Evolutionary conservation across 2,888 invertebrate species (phyloP).

Genomic region (Pyrrhosoma nymphula): DNA sequence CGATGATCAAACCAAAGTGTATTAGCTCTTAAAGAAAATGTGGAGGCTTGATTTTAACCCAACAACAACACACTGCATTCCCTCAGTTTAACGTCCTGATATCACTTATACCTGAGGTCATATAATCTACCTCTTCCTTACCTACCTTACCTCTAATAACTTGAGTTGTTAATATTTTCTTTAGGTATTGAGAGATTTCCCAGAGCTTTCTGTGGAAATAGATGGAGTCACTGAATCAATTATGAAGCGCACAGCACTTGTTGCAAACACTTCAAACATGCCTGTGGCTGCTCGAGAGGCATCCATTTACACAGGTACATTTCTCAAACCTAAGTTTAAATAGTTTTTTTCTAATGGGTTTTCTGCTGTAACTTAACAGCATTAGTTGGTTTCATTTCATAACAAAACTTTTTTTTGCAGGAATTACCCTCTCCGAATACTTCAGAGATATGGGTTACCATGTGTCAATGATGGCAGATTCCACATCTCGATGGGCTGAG

Average conservation of each 20-base stretch:
- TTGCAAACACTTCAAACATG: slow-evolving; percentile 99
- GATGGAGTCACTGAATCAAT: slow-evolving; percentile 98
- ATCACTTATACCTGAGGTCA: no score
- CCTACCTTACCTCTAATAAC: no score
- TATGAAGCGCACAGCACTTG: slow-evolving; percentile 99
- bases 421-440: slow-evolving; percentile 99
- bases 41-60: no score
- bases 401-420: slow-evolving; percentile 77
- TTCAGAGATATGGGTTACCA: slow-evolving; percentile 99
- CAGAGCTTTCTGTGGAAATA: slow-evolving; percentile 98
- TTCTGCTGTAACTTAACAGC: neutral
- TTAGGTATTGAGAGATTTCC: slow-evolving; percentile 96
- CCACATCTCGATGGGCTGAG: slow-evolving; percentile 99
- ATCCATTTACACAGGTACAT: slow-evolving; percentile 96
- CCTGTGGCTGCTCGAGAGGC: slow-evolving; percentile 99
- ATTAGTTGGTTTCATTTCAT: neutral
- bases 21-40: no score
- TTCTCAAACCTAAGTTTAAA: neutral
- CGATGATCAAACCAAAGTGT: no score
- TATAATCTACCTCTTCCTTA: no score
- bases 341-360: neutral
- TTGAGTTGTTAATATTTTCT: slow-evolving; percentile 4
- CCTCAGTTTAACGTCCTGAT: no score
- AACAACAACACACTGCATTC: no score
- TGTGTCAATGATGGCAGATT: slow-evolving; percentile 99